Evolutionary conservation across 2,797 vertebrate species (phyloP), one percentile per base, ranked within the genome.

Genomic region (Heteromormyrus szaboi): DNA sequence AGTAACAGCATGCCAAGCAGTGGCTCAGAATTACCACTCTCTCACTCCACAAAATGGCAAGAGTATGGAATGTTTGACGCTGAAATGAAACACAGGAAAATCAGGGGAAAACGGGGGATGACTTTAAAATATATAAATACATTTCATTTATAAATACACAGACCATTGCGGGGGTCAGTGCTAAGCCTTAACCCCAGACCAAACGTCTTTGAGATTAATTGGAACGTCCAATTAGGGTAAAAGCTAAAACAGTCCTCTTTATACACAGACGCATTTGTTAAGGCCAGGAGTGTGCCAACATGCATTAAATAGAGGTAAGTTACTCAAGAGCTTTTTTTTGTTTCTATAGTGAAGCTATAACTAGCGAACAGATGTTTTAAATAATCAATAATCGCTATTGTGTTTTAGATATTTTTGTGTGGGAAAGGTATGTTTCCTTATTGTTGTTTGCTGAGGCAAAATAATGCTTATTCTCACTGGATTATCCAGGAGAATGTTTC

Each of bases 401-500:
- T 85, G 56, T 84, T 48, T 50, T 89, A 50, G 19, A 33, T 50
- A 22, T 51, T 48, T 33, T 11, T 85, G 44, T 85, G 81, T 68
- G 48, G 79, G 51, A 76, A 79, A 88, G 14, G 65, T 88, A 53
- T 54, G 54, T 51, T 29, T 44, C n/a, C 22, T 51, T 79, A 50
- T 86, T 83, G 37, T 86, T 46, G 46, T 48, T 83, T 83, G 81
- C 44, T 4, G 65, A 87, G 22, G 68, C 19, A n/a, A 81, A 84
- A 46, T 48, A 44, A 62, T 46, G 88, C 41, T 48, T 90, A 88
- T 68, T 89, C 65, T 59, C 85, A 25, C 33, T 48, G 79, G 68
- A 88, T 48, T 51, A 50, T 85, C 48, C 54, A 41, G 68, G 53
- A 88, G 86, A 89, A 59, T 48, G 53, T 53, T 89, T 79, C 79